phyloP scores from a whole-genome alignment of 1,140 invertebrate species.

The Cyclargus thomasi region DNA sequence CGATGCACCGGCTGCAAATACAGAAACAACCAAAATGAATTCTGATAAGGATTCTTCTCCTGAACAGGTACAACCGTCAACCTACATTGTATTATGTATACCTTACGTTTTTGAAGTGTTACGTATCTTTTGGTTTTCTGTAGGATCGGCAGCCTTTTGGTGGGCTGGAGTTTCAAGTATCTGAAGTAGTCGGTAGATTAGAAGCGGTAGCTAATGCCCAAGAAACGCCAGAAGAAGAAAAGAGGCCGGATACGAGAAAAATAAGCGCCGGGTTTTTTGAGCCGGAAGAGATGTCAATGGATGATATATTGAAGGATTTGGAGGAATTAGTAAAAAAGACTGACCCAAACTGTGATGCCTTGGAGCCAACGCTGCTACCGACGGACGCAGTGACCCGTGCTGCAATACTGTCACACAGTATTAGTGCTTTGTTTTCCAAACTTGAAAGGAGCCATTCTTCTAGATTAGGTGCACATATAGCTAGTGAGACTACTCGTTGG shows the following conservation, averaged over 20 bases:
- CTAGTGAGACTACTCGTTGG: slow-evolving; percentile 86
- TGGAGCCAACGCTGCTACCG: slow-evolving; percentile 56
- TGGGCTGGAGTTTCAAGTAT: slow-evolving; percentile 80
- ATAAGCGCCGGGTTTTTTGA: slow-evolving; percentile 63
- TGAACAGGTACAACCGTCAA: slow-evolving; percentile 34
- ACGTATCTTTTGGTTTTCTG: slow-evolving; percentile 27
- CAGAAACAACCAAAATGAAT: slow-evolving; percentile 46
- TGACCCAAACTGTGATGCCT: slow-evolving; percentile 57
- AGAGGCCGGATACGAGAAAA: slow-evolving; percentile 52
- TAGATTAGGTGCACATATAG: slow-evolving; percentile 81
- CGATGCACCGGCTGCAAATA: slow-evolving; percentile 53
- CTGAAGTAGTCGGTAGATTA: slow-evolving; percentile 79
- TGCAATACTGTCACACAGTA: slow-evolving; percentile 83
- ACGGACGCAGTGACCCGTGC: slow-evolving; percentile 77
- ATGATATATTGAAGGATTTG: slow-evolving; percentile 65
- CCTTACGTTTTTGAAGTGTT: slow-evolving; percentile 12
- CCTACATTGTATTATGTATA: not conserved
- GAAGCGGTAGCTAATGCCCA: slow-evolving; percentile 77
- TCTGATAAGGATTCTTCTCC: slow-evolving; percentile 35
- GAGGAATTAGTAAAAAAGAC: slow-evolving; percentile 62
- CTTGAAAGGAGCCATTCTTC: slow-evolving; percentile 82
- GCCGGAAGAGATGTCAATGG: slow-evolving; percentile 62
- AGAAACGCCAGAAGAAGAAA: slow-evolving; percentile 51
- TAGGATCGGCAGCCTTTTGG: slow-evolving; percentile 71
- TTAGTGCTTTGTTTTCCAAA: slow-evolving; percentile 83